Base-by-base conservation (phyloP, 2,888 invertebrate species). In the Sericinus montela region DNA sequence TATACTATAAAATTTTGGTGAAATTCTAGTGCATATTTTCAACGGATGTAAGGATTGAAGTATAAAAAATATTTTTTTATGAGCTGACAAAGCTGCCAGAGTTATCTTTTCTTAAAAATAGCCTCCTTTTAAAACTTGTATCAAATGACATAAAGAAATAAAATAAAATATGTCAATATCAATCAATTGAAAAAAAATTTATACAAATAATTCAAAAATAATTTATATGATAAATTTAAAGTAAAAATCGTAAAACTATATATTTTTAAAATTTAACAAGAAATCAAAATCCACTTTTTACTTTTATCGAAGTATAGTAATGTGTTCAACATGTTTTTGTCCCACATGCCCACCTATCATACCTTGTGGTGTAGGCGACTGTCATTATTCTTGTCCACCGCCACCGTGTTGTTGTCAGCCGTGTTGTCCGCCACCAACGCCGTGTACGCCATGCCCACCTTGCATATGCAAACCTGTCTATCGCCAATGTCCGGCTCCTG, bases 361-460 rank as follows among this genome's bases (percentile, higher is more conserved):
- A 19, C 87, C 87, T 1, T 88, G 86, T 54, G 87, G 84, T 3
- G 64, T 60, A 0, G 75, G 75, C 0, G 67, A 70, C 1, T 86
- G 85, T 46, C 51, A 50, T 1, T 70, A 62, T 50, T 69, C 75
- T 11, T 88, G 88, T 58, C 75, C 81, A 7, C 69, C 71, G 5
- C 88, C 89, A 14, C 64, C 72, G 1, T 72, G 74, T 7, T 77
- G 83, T 51, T 76, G 74, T 45, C 76, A 80, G 67, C 80, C 86
- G 1, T 81, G 80, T 56, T 79, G 80, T 51, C 80, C 80, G 0
- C 80, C 89, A 16, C 77, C 83, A 34, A 59, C 69, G 41, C 80
- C 85, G 0, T 80, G 88, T 63, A 77, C 89, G 37, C 83, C 87
- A 9, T 84, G 82, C 51, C 85, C 85, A 0, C 78, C 79, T 3